Conservation (phyloP, 2,113 vertebrate species). For the Siniperca chuatsi region DNA sequence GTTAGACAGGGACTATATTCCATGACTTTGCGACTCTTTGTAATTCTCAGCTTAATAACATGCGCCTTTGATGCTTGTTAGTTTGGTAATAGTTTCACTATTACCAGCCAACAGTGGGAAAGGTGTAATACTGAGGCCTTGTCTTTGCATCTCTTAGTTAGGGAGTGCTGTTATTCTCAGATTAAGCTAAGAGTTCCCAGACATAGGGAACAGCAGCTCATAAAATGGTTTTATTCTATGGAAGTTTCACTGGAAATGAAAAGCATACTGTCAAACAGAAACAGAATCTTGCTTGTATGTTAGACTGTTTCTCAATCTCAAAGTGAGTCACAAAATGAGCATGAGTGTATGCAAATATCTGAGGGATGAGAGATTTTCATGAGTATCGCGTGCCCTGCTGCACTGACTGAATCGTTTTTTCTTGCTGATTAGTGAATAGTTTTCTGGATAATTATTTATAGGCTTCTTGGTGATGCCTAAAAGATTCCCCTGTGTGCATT, state of each 20-base stretch:
- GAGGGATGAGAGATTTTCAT: not conserved
- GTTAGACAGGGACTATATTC: not conserved
- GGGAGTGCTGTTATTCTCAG: not conserved
- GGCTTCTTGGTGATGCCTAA: not conserved
- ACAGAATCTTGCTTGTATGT: not conserved
- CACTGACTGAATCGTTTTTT: not conserved
- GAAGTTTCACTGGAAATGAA: not conserved
- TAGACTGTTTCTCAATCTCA: not conserved
- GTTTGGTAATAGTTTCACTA: too few relatives aligned
- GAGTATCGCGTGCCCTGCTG: too few relatives aligned
- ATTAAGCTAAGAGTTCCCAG: not conserved
- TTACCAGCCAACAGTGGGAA: not conserved
- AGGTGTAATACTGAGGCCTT: not conserved
- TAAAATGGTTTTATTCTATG: not conserved
- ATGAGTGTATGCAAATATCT: not conserved
- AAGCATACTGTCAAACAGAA: not conserved
- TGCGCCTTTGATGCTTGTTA: not conserved
- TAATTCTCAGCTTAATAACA: not conserved
- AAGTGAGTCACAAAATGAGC: not conserved
- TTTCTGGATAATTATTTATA: not conserved
- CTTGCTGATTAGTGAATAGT: too few relatives aligned
- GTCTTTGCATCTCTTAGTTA: slow-evolving; percentile 1
- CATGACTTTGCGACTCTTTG: not conserved
- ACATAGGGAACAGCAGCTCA: not conserved
- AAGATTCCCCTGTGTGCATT: not conserved